These are phyloP conservation scores for Neomorphus geoffroyi DNA, from an alignment of 2,797 vertebrate genomes.

Conservation along the genomic window DNA sequence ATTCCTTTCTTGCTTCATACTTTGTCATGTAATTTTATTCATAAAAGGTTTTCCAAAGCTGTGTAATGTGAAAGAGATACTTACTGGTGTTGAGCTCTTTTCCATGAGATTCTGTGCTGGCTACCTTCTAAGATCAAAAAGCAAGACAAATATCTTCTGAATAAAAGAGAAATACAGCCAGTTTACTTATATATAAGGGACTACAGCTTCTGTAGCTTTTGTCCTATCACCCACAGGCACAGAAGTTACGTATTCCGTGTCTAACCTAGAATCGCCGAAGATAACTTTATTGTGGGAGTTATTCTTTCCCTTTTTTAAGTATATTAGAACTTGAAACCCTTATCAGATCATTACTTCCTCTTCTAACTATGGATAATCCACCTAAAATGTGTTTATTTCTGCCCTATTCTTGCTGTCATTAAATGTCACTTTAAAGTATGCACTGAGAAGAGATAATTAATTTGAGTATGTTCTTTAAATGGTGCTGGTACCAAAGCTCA, in stretches of 20 bases:
- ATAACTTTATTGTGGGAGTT: neutral
- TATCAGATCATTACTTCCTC: neutral
- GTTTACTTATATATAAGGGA: neutral
- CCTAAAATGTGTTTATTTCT: neutral
- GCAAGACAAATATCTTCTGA: neutral
- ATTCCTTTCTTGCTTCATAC: slow-evolving; percentile 32
- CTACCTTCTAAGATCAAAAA: neutral
- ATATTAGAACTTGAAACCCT: neutral
- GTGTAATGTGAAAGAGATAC: neutral
- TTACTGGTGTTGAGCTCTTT: neutral
- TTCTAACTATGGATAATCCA: neutral
- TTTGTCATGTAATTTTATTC: neutral
- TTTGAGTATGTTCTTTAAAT: neutral
- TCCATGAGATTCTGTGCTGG: neutral
- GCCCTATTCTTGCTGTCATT: neutral
- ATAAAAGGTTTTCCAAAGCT: neutral
- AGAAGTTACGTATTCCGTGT: neutral
- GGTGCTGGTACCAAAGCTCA: neutral
- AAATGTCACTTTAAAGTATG: neutral
- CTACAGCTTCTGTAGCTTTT: neutral
- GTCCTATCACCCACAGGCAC: neutral
- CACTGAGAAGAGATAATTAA: neutral
- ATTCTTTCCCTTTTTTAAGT: neutral
- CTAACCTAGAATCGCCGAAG: neutral
- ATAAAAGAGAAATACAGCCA: neutral